A percentile compares a stretch with the other conserved stretches of the same genome.
Conservation (phyloP, 1,140 invertebrate species). For the Euwallacea fornicatus region DNA sequence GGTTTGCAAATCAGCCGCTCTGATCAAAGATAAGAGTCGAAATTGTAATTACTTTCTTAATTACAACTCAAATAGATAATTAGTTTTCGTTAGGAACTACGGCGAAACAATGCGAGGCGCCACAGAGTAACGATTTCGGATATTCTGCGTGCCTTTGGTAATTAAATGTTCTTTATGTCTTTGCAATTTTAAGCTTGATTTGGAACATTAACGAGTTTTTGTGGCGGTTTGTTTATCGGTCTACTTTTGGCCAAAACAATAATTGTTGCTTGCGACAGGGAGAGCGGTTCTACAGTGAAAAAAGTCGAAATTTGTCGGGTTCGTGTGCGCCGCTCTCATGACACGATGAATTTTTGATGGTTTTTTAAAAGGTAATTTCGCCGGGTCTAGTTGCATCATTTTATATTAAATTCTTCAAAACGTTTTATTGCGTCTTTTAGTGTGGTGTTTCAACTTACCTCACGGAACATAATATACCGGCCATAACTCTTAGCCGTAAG, state of each 20-base stretch:
- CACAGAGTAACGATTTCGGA: constrained; percentile 2
- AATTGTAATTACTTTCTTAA: constrained; percentile 43
- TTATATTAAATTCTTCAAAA: neutral
- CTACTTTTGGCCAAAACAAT: too few species aligned
- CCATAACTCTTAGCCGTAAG: too few species aligned
- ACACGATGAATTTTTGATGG: constrained; percentile 5
- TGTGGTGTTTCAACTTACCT: too few species aligned
- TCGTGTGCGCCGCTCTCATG: neutral
- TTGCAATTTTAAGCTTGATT: constrained; percentile 11
- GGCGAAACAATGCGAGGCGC: constrained; percentile 11
- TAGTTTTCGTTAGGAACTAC: constrained; percentile 27
- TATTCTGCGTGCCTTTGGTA: constrained; percentile 18
- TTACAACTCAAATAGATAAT: constrained; percentile 41
- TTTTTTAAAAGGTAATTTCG: neutral
- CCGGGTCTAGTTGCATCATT: neutral
- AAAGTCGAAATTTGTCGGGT: neutral
- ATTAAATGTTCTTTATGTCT: constrained; percentile 19
- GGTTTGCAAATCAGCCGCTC: constrained; percentile 40
- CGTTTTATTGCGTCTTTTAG: neutral
- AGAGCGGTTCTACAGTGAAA: too few species aligned
- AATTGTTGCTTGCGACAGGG: too few species aligned
- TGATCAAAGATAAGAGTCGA: constrained; percentile 40
- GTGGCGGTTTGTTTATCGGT: neutral
- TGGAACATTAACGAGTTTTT: constrained; percentile 3
- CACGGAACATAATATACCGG: too few species aligned